Evolutionary conservation across 2,113 vertebrate genomes (phyloP).

Genomic region (Todiramphus chloris): DNA sequence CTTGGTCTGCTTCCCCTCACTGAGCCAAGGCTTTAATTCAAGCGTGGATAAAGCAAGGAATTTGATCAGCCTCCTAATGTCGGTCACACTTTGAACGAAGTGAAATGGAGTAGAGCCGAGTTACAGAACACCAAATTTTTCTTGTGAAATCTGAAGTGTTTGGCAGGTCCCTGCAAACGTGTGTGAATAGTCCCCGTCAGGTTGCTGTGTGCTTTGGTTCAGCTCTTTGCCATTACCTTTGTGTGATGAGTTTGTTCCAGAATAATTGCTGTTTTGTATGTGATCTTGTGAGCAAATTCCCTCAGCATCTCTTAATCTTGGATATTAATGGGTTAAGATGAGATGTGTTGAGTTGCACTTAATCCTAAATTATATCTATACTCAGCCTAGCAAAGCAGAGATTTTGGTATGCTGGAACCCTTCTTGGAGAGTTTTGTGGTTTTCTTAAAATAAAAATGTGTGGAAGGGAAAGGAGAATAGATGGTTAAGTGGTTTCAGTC

Average conservation of each 20-base stretch:
- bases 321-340: not conserved
- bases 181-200: rapidly evolving
- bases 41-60: constrained; percentile 53
- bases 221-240: not conserved
- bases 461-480: constrained; percentile 11
- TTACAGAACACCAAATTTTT: not conserved
- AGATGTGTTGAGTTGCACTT: not conserved
- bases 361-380: not conserved
- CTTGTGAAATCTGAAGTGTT: not conserved
- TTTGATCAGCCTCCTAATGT: constrained; percentile 30
- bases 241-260: rapidly evolving
- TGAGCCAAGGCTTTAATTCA: constrained; percentile 23
- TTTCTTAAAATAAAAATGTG: constrained; percentile 32
- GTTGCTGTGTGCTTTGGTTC: not conserved
- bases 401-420: not conserved
- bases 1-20: not conserved
- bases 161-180: not conserved
- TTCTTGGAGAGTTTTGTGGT: not conserved
- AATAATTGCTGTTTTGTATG: not conserved
- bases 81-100: not conserved
- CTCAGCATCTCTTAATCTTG: not conserved
- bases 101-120: not conserved
- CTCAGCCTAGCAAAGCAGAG: not conserved
- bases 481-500: constrained; percentile 31
- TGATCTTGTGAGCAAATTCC: not conserved